phyloP scores from a whole-genome alignment of 2,797 vertebrate species.

The Dallia pectoralis region DNA sequence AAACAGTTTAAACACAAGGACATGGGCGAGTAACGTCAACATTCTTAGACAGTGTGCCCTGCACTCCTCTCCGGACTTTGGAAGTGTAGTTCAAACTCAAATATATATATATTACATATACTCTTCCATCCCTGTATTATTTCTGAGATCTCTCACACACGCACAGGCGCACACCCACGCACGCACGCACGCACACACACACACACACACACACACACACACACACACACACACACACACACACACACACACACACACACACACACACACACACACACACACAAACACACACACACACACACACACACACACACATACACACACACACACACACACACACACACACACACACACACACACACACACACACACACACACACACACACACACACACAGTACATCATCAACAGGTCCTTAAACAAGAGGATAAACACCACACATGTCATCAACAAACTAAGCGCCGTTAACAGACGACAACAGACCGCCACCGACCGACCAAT shows the following conservation, averaged over 20 bases:
- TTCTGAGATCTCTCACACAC: neutral
- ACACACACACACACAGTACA: no score
- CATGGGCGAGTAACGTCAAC: slow-evolving; percentile 56
- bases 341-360: no score
- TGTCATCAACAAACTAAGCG: slow-evolving; percentile 23
- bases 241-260: no score
- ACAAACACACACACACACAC: no score
- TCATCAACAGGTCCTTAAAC: neutral
- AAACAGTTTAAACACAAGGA: slow-evolving; percentile 64
- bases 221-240: no score
- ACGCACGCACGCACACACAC: no score
- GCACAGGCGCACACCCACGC: neutral
- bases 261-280: no score
- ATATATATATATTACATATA: slow-evolving; percentile 7
- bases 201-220: no score
- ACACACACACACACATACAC: no score
- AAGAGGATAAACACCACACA: slow-evolving; percentile 14
- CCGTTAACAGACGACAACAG: neutral
- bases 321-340: no score
- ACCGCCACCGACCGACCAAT: neutral
- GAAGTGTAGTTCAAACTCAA: slow-evolving; percentile 46
- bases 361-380: no score
- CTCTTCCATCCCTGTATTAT: slow-evolving; percentile 1
- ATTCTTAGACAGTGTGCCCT: slow-evolving; percentile 59
- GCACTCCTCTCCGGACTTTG: slow-evolving; percentile 52